Evolutionary conservation across 2,888 invertebrate genomes (phyloP).

Genomic region (Gastrophysa polygoni): DNA sequence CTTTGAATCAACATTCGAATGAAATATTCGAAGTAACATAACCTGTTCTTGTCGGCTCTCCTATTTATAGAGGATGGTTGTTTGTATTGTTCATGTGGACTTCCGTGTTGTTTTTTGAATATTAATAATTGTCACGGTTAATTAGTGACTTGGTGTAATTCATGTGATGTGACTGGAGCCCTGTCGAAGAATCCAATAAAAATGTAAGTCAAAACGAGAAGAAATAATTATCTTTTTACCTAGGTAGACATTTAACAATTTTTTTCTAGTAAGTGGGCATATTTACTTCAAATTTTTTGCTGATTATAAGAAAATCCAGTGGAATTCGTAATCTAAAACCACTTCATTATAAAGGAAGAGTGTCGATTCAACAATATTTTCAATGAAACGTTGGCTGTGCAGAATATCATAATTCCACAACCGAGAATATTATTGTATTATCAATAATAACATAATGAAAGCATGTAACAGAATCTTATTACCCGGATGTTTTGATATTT

Average conservation of each 20-base stretch:
- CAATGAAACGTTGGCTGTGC: constrained; percentile 19
- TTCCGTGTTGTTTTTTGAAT: constrained; percentile 16
- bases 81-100: constrained; percentile 32
- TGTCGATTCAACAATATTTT: constrained; percentile 17
- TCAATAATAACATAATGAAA: no score
- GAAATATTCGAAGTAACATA: constrained; percentile 31
- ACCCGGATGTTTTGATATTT: constrained; percentile 18
- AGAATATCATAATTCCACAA: no score
- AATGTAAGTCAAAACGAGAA: constrained; percentile 7
- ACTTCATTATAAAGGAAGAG: not conserved
- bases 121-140: not conserved
- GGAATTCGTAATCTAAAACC: constrained; percentile 14
- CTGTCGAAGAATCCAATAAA: not conserved
- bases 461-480: not conserved
- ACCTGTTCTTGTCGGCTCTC: constrained; percentile 34
- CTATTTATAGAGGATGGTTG: constrained; percentile 24
- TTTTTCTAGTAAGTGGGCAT: no score
- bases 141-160: not conserved
- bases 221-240: no score
- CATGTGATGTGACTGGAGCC: constrained; percentile 12
- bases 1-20: constrained; percentile 28
- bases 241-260: no score
- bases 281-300: no score
- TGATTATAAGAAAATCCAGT: constrained; percentile 8
- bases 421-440: no score